Percentiles rank a stretch among this genome's conserved stretches.
These are phyloP conservation scores for Leuciscus waleckii DNA, from an alignment of 2,797 vertebrate genomes.

Conservation along the genomic window DNA sequence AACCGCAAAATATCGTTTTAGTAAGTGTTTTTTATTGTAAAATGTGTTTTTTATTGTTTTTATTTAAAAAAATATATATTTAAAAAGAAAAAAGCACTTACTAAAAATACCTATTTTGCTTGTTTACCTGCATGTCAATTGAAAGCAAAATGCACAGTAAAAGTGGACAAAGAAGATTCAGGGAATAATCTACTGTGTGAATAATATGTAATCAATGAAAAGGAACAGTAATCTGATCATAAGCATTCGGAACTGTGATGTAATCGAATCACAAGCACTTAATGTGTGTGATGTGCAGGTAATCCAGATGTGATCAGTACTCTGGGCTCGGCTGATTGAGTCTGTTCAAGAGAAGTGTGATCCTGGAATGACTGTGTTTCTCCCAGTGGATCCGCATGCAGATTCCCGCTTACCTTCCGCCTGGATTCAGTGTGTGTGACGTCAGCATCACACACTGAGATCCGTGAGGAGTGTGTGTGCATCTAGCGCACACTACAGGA, in stretches of 20 bases:
- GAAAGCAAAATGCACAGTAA: background rate
- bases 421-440: background rate
- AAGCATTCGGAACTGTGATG: background rate
- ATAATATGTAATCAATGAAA: background rate
- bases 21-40: too few relatives aligned
- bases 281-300: too few relatives aligned
- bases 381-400: conserved; percentile 74
- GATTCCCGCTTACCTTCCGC: conserved; percentile 86
- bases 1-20: too few relatives aligned
- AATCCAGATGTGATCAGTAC: background rate
- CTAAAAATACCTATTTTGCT: too few relatives aligned
- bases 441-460: background rate
- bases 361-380: conserved; percentile 65
- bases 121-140: background rate
- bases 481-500: background rate
- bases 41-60: too few relatives aligned
- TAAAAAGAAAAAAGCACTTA: background rate
- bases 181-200: background rate
- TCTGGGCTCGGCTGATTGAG: too few relatives aligned
- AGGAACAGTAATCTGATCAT: background rate
- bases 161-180: too few relatives aligned
- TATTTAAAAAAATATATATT: too few relatives aligned
- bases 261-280: too few relatives aligned
- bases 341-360: conserved; percentile 67
- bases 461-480: too few relatives aligned